phyloP scores from a whole-genome alignment of 2,888 invertebrate species.

The Ferdinandea cuprea region DNA sequence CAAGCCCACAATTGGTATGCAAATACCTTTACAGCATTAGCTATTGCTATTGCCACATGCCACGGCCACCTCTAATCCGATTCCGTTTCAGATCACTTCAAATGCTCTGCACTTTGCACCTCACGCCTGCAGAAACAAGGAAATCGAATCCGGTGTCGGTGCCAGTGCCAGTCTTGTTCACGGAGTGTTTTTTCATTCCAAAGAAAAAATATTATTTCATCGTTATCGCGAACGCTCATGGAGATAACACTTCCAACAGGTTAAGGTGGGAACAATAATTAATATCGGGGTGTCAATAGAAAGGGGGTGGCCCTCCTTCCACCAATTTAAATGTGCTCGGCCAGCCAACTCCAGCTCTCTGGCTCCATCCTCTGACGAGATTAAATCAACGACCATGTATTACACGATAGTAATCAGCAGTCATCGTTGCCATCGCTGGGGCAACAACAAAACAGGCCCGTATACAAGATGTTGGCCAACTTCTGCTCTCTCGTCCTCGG shows the following conservation, averaged over 20 bases:
- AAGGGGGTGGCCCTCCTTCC: background rate
- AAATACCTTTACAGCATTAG: slow-evolving; percentile 38
- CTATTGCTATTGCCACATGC: slow-evolving; percentile 62
- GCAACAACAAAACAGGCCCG: slow-evolving; percentile 10
- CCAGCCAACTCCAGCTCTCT: background rate
- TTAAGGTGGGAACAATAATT: slow-evolving; percentile 69
- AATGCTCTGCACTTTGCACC: slow-evolving; percentile 54
- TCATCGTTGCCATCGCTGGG: slow-evolving; percentile 61
- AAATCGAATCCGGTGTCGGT: slow-evolving; percentile 41
- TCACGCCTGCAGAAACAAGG: slow-evolving; percentile 54
- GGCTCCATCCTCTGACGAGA: slow-evolving; percentile 53
- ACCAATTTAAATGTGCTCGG: background rate
- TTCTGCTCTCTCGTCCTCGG: background rate
- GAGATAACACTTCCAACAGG: slow-evolving; percentile 57
- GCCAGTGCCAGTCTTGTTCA: too few relatives aligned
- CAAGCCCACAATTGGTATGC: slow-evolving; percentile 72
- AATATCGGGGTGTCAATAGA: slow-evolving; percentile 63
- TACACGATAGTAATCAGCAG: slow-evolving; percentile 73
- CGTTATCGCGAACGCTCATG: slow-evolving; percentile 29
- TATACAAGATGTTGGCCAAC: background rate
- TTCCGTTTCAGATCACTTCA: slow-evolving; percentile 62
- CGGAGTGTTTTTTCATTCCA: too few relatives aligned
- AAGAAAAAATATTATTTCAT: slow-evolving; percentile 8
- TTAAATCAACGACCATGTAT: slow-evolving; percentile 71
- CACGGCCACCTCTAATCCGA: slow-evolving; percentile 66